Conservation (phyloP, 2,113 vertebrate species). For the Corapipo altera region DNA sequence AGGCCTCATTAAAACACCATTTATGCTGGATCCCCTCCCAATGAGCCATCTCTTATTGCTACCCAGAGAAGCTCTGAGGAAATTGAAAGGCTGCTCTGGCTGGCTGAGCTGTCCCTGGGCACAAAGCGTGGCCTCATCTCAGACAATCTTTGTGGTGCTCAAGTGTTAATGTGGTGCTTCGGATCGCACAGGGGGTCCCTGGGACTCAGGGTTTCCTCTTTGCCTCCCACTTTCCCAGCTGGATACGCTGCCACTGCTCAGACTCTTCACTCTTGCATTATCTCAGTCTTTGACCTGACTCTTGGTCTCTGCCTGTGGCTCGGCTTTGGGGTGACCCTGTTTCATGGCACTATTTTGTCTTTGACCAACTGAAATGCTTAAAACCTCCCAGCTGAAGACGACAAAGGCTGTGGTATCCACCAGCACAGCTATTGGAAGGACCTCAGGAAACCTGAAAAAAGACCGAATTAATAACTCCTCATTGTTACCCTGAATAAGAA, state of each 20-base stretch:
- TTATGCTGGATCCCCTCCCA: slow-evolving; percentile 38
- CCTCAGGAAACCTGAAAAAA: slow-evolving; percentile 63
- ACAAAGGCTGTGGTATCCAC: not conserved
- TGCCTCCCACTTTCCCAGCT: not conserved
- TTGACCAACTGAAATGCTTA: not conserved
- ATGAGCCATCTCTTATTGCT: slow-evolving; percentile 61
- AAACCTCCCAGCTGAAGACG: not conserved
- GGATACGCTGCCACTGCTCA: not conserved
- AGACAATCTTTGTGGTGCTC: not conserved
- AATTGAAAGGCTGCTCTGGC: slow-evolving; percentile 23
- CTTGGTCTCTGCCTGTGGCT: not conserved
- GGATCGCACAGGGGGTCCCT: not conserved
- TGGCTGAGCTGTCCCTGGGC: not conserved
- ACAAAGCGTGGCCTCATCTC: not conserved
- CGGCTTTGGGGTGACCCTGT: not conserved
- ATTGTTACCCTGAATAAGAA: slow-evolving; percentile 66
- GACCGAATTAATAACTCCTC: slow-evolving; percentile 52
- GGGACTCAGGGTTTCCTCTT: not conserved
- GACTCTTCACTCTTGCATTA: not conserved
- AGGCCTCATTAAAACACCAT: slow-evolving; percentile 51
- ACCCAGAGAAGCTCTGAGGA: slow-evolving; percentile 45
- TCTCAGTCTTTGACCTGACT: not conserved
- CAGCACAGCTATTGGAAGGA: slow-evolving; percentile 12
- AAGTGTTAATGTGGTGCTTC: not conserved
- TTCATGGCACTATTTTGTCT: not conserved